A percentile compares a stretch with the other conserved stretches of the same genome.
phyloP scores from a whole-genome alignment of 2,888 invertebrate genomes.

The Amaurobius ferox region DNA sequence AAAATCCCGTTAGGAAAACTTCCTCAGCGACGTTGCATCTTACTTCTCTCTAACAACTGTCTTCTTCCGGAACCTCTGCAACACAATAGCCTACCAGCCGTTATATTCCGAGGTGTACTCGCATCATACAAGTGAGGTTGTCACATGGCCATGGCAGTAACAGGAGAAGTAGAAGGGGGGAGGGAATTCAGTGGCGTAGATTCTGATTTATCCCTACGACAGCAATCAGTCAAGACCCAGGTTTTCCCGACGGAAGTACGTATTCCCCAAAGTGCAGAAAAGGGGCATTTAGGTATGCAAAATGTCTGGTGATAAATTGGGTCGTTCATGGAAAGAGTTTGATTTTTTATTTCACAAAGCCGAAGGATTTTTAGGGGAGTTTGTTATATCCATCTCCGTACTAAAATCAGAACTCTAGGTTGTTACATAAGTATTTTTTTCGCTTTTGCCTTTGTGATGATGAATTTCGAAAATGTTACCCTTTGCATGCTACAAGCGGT shows the following conservation, averaged over 20 bases:
- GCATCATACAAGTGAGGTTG: neutral
- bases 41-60: neutral
- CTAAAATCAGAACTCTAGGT: no score
- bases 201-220: slow-evolving; percentile 18
- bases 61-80: neutral
- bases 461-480: no score
- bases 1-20: no score
- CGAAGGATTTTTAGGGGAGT: no score
- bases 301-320: neutral
- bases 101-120: slow-evolving; percentile 15
- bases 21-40: neutral
- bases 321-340: neutral
- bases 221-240: slow-evolving; percentile 50
- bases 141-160: slow-evolving; percentile 33
- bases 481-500: no score
- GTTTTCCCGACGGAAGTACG: neutral
- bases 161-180: slow-evolving; percentile 1
- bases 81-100: slow-evolving; percentile 8
- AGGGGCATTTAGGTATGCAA: slow-evolving; percentile 9
- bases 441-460: no score
- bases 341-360: no score
- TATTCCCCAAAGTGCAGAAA: neutral
- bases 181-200: slow-evolving; percentile 2
- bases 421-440: no score
- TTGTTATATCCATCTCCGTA: no score